phyloP scores from a whole-genome alignment of 2,797 vertebrate genomes.

The Tarsius wallacei region DNA sequence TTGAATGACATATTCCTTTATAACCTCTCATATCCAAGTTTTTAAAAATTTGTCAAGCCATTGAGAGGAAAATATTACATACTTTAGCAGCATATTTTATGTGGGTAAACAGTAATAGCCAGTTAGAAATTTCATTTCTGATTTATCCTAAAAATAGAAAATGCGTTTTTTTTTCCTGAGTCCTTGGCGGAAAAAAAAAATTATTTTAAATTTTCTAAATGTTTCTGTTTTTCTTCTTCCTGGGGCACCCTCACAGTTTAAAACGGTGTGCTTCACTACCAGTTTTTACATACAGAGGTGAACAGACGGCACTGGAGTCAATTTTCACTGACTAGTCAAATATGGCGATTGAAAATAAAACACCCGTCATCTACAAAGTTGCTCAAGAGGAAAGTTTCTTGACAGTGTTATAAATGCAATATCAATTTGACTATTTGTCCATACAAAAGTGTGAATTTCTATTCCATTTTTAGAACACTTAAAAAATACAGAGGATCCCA shows the following conservation, averaged over 20 bases:
- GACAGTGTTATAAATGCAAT: slow-evolving; percentile 69
- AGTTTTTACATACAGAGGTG: background rate
- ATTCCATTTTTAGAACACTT: slow-evolving; percentile 59
- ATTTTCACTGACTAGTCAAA: slow-evolving; percentile 58
- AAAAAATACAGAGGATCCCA: slow-evolving; percentile 78
- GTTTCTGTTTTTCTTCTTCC: slow-evolving; percentile 47
- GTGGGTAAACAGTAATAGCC: slow-evolving; percentile 83
- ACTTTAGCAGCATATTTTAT: slow-evolving; percentile 71
- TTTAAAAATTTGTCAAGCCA: slow-evolving; percentile 48
- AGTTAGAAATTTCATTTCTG: slow-evolving; percentile 69
- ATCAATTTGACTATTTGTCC: slow-evolving; percentile 65
- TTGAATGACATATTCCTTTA: background rate
- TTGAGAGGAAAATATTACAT: background rate
- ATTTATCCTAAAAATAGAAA: slow-evolving; percentile 83
- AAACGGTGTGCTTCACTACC: background rate
- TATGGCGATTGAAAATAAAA: slow-evolving; percentile 66
- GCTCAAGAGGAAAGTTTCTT: slow-evolving; percentile 59
- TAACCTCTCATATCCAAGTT: slow-evolving; percentile 45
- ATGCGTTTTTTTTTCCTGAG: slow-evolving; percentile 85
- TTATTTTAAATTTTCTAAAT: slow-evolving; percentile 7
- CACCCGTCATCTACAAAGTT: slow-evolving; percentile 35
- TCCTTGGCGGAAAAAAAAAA: slow-evolving; percentile 74
- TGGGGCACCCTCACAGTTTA: slow-evolving; percentile 53
- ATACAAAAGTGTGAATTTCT: slow-evolving; percentile 82
- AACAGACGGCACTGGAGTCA: background rate